Evolutionary conservation across 1,140 invertebrate species (phyloP), one percentile per base, ranked within the genome.

Genomic region (Nixonia krombeini): DNA sequence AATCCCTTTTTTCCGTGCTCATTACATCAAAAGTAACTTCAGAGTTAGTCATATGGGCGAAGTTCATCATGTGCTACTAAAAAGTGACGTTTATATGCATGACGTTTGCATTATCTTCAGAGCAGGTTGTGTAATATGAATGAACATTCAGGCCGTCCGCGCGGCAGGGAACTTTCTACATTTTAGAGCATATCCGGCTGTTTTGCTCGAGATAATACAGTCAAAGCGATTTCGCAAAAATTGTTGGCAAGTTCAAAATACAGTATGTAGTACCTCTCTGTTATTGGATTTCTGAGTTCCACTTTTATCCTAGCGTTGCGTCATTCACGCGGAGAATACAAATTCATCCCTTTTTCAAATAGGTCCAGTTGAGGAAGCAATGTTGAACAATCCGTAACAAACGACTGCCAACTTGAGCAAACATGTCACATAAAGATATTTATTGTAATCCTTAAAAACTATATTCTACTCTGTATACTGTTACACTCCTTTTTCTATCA

Each of bases 71-170:
- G 18, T 7, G 29, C 46, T 10, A 12, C 21, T 62, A 56, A 56
- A 56, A 29, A 50, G 61, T 40, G 33, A 46, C 37, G 46, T 64
- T 64, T 56, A 45, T 64, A 63, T 63, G 59, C 46, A 56, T 55
- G 59, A 55, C 29, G 38, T 62, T 62, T 55, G 35, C 50, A 46
- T 47, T 52, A 52, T 47, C 57, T 35, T 17, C 49, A 28, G 21
- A 58, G 28, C 15, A 10, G 25, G 46, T 45, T 15, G 31, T 51
- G 42, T 46, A 31, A 52, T 46, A 58, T 58, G 55, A 58, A 50
- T 58, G 40, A 44, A 21, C 37, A 26, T 41, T 41, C 35, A 25
- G 21, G 10, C 3, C 13, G 3, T 10, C 15, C 12, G 18, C 1
- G 13, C 16, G 16, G 17, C 12, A 41, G 12, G 15, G 18, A 50